Evolutionary conservation across 2,888 invertebrate genomes (phyloP).

Genomic region (Bhutanitis thaidina): DNA sequence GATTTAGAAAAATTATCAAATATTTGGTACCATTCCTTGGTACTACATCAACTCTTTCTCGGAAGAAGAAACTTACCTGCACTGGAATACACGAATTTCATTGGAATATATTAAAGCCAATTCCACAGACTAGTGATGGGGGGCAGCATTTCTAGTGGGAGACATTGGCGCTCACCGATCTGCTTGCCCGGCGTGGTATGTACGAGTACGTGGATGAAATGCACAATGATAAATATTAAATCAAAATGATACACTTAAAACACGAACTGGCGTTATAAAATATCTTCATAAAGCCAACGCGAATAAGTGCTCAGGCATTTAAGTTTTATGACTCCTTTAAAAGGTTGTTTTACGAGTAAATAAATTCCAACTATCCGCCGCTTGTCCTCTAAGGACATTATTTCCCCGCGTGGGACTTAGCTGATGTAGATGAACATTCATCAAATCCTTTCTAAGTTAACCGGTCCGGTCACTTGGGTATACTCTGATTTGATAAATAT

Average conservation of each 20-base stretch:
- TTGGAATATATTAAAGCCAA: too few species aligned
- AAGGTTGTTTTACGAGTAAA: constrained; percentile 17
- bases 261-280: constrained; percentile 1
- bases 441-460: constrained; percentile 25
- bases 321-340: constrained; percentile 18
- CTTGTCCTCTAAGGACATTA: constrained; percentile 30
- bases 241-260: not conserved
- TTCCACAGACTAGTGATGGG: too few species aligned
- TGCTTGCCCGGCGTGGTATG: too few species aligned
- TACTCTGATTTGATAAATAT: not conserved
- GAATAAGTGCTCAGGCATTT: constrained; percentile 18
- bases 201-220: too few species aligned
- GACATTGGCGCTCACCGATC: too few species aligned
- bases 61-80: too few species aligned
- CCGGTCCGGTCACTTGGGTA: constrained; percentile 1
- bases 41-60: too few species aligned
- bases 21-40: too few species aligned
- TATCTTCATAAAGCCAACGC: constrained; percentile 12
- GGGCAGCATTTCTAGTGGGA: too few species aligned
- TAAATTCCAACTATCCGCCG: constrained; percentile 20
- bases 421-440: constrained; percentile 26
- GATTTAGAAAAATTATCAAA: too few species aligned
- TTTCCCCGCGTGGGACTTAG: constrained; percentile 24
- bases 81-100: too few species aligned
- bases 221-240: too few species aligned